Evolutionary conservation across 2,888 invertebrate species (phyloP).

Genomic region (Mesopsocus fuscifrons): DNA sequence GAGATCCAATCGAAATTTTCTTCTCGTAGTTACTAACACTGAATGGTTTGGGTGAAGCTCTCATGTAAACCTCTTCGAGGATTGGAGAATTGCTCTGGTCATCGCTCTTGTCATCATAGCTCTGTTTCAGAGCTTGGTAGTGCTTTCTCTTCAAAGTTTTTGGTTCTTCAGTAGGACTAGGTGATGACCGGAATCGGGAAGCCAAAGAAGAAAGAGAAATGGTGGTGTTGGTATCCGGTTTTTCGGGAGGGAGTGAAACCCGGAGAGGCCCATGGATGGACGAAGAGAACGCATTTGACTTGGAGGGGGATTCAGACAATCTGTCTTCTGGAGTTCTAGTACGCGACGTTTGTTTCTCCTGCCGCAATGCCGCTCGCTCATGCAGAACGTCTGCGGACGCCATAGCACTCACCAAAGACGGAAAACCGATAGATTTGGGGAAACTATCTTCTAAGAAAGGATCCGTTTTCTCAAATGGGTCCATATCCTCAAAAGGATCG

Average conservation of each 20-base stretch:
- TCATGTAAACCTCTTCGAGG: conserved; percentile 12
- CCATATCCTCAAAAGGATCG: conserved; percentile 45
- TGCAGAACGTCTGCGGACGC: conserved; percentile 40
- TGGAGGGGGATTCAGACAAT: conserved; percentile 21
- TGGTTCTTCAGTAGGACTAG: conserved; percentile 15
- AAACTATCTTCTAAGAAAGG: conserved; percentile 39
- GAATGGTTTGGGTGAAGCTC: conserved; percentile 16
- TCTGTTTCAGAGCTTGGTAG: conserved; percentile 4
- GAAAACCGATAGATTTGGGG: conserved; percentile 23
- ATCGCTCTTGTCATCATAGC: not conserved
- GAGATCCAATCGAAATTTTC: not conserved
- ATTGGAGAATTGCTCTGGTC: not conserved
- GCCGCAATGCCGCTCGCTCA: conserved; percentile 22
- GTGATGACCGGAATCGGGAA: conserved; percentile 16
- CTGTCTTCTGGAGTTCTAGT: conserved; percentile 19
- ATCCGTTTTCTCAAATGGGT: conserved; percentile 53
- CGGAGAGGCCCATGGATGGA: conserved; percentile 40
- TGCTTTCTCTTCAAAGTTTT: not conserved
- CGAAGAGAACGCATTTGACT: conserved; percentile 17
- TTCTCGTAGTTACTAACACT: conserved; percentile 14
- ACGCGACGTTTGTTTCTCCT: conserved; percentile 16
- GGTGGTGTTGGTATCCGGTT: conserved; percentile 28
- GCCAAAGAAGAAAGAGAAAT: conserved; percentile 25
- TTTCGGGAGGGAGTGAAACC: conserved; percentile 46
- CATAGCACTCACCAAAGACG: conserved; percentile 21